A percentile compares a stretch with the other conserved stretches of the same genome.
Evolutionary conservation across 2,113 vertebrate species (phyloP).

Genomic region (Lanius ludovicianus): DNA sequence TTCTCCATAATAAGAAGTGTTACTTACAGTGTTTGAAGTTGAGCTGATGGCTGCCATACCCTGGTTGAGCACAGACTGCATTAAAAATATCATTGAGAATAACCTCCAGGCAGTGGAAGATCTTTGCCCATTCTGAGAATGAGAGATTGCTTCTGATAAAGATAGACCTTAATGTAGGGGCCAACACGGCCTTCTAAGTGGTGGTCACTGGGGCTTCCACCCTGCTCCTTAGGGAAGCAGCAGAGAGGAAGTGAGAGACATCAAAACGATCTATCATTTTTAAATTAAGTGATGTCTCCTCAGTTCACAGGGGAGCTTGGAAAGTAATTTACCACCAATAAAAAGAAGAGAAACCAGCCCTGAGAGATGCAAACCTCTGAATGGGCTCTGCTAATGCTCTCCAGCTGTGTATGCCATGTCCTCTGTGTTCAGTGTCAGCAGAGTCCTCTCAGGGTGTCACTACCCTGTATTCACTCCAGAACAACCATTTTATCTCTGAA

Average conservation of each 20-base stretch:
- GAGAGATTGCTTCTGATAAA: not conserved
- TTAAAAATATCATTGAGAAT: not conserved
- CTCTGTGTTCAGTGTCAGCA: not conserved
- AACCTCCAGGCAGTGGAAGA: not conserved
- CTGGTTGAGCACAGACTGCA: not conserved
- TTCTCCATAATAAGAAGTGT: not conserved
- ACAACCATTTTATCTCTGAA: not conserved
- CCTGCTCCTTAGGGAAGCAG: not conserved
- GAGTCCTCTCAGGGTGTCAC: not conserved
- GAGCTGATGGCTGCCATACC: not conserved
- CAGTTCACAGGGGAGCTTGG: not conserved
- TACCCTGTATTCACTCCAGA: not conserved
- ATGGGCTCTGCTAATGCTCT: not conserved
- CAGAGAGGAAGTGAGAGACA: not conserved
- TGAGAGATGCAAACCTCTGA: not conserved
- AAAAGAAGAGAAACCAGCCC: not conserved
- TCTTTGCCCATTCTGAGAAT: not conserved
- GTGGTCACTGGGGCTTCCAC: not conserved
- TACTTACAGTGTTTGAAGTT: not conserved
- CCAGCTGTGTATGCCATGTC: not conserved
- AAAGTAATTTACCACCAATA: not conserved
- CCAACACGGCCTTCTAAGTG: not conserved
- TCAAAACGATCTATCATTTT: not conserved
- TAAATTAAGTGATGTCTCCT: not conserved
- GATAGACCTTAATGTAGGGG: not conserved